A percentile compares a stretch with the other conserved stretches of the same genome.
Evolutionary conservation across 2,888 invertebrate genomes (phyloP).

Genomic region (Druceiella hillmani): DNA sequence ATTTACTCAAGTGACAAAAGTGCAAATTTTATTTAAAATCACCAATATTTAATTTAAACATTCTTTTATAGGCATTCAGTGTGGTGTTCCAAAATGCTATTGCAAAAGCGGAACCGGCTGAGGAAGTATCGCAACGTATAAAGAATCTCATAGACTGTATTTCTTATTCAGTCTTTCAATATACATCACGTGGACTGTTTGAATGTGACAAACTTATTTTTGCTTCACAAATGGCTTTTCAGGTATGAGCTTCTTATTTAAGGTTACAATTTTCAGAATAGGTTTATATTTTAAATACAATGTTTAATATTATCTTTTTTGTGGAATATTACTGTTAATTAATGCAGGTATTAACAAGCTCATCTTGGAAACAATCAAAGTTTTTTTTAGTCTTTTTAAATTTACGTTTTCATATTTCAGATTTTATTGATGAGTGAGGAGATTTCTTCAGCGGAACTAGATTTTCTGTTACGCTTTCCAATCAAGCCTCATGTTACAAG

Average conservation of each 20-base stretch:
- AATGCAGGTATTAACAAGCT: neutral
- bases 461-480: slow-evolving; percentile 90
- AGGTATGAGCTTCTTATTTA: slow-evolving; percentile 46
- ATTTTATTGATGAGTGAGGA: slow-evolving; percentile 84
- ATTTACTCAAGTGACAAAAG: too few relatives aligned
- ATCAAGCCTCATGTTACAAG: slow-evolving; percentile 88
- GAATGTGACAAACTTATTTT: slow-evolving; percentile 96
- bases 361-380: neutral
- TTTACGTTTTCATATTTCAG: slow-evolving; percentile 42
- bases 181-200: slow-evolving; percentile 90
- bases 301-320: neutral
- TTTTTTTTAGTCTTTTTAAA: slow-evolving; percentile 2
- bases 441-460: slow-evolving; percentile 78
- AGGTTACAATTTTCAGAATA: neutral
- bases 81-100: slow-evolving; percentile 98
- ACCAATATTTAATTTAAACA: too few relatives aligned
- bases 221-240: slow-evolving; percentile 94
- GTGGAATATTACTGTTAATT: neutral
- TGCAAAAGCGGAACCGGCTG: slow-evolving; percentile 76
- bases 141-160: slow-evolving; percentile 91
- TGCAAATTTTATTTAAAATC: too few relatives aligned
- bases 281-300: neutral
- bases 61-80: slow-evolving; percentile 78
- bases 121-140: slow-evolving; percentile 73
- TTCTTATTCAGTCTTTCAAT: slow-evolving; percentile 90